A percentile compares a stretch with the other conserved stretches of the same genome.
Evolutionary conservation across 2,113 vertebrate species (phyloP).

Genomic region (Eublepharis macularius): DNA sequence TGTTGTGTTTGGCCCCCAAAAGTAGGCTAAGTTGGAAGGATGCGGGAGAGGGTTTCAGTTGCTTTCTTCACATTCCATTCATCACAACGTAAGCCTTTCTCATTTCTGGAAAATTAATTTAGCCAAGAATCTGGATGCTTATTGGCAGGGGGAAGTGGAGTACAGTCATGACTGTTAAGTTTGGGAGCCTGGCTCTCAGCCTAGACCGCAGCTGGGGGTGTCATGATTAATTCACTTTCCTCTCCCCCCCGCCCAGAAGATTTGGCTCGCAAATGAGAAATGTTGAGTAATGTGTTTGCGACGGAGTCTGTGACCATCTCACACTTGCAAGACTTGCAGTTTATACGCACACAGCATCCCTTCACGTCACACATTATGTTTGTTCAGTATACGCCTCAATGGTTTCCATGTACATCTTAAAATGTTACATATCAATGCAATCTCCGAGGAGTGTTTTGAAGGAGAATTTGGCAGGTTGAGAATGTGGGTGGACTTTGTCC

Average conservation of each 20-base stretch:
- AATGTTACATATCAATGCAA: rapidly evolving
- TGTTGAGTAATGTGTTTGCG: constrained; percentile 59
- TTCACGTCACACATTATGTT: constrained; percentile 6
- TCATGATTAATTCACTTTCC: constrained; percentile 28
- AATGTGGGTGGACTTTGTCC: background rate
- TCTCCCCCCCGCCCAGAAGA: constrained; percentile 34
- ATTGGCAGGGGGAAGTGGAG: background rate
- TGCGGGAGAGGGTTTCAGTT: constrained; percentile 7
- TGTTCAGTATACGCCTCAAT: no score
- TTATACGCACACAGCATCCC: rapidly evolving
- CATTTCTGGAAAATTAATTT: constrained; percentile 48
- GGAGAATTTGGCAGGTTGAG: background rate
- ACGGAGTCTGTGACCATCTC: constrained; percentile 31
- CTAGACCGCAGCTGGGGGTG: constrained; percentile 61
- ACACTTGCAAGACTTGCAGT: background rate
- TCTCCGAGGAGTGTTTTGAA: rapidly evolving
- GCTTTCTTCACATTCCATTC: background rate
- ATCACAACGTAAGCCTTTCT: constrained; percentile 4
- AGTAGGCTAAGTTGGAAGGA: constrained; percentile 4
- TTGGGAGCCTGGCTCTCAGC: constrained; percentile 58
- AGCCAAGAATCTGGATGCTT: constrained; percentile 9
- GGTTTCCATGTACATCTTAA: background rate
- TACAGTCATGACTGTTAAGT: constrained; percentile 39
- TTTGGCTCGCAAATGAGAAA: constrained; percentile 54
- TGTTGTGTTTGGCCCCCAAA: rapidly evolving